Conservation (phyloP, 2,113 vertebrate species). For the Promerops cafer region DNA sequence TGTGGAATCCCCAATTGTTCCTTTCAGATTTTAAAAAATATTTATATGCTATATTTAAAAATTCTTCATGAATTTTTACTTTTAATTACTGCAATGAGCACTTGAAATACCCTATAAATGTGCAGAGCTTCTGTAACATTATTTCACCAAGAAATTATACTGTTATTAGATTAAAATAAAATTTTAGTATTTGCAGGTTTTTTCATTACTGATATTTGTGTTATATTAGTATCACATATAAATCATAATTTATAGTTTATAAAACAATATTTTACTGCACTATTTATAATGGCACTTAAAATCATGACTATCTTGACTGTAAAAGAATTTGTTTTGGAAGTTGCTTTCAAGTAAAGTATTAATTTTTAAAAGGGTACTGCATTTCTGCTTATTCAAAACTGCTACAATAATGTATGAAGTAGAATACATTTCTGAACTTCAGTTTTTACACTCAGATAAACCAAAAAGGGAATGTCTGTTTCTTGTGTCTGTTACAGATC, state of each 20-base stretch:
- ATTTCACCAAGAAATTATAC: neutral
- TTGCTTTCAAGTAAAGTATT: neutral
- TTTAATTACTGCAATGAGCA: rapidly evolving
- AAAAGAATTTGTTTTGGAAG: neutral
- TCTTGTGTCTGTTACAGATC: neutral
- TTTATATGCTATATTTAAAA: neutral
- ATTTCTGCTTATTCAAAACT: neutral
- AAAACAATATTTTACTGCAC: neutral
- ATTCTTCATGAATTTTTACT: neutral
- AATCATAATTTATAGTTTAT: neutral
- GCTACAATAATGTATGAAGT: neutral
- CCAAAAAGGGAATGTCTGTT: neutral
- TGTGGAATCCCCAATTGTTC: neutral
- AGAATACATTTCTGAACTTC: neutral
- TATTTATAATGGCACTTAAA: neutral
- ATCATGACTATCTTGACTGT: neutral
- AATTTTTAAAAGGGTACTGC: neutral
- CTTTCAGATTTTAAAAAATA: rapidly evolving
- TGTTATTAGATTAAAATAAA: neutral
- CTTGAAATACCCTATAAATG: neutral
- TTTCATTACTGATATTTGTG: neutral
- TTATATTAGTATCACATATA: neutral
- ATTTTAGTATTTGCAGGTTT: neutral
- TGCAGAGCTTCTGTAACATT: neutral
- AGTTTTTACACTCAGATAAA: neutral